Conservation (phyloP, 2,888 invertebrate species). For the Megastigmus dorsalis region DNA sequence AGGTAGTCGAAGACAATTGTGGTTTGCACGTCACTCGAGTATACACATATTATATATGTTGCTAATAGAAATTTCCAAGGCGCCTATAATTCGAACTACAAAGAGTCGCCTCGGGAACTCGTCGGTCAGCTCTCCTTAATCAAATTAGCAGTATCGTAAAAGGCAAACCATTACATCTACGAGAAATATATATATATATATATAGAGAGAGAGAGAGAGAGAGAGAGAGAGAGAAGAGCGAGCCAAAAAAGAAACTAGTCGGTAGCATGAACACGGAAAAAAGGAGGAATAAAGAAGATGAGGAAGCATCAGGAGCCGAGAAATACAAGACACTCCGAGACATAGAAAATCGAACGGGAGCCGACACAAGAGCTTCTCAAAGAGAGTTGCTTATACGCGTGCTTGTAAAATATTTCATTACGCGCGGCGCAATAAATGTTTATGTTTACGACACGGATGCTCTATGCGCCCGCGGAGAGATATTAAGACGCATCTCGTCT, state of each 20-base stretch:
- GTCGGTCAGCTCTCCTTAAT: conserved; percentile 48
- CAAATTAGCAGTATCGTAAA: conserved; percentile 59
- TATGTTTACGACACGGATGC: conserved; percentile 56
- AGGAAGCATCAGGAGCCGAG: conserved; percentile 9
- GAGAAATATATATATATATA: too few species aligned
- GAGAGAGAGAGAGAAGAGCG: background rate
- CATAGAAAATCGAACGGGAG: conserved; percentile 50
- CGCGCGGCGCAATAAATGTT: conserved; percentile 62
- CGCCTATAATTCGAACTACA: conserved; percentile 15
- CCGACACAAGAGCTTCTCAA: conserved; percentile 34
- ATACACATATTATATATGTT: too few species aligned
- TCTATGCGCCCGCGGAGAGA: conserved; percentile 12
- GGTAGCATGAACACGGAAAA: background rate
- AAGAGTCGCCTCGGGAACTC: background rate
- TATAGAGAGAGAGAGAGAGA: conserved; percentile 29
- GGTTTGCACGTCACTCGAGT: too few species aligned
- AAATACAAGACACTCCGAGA: conserved; percentile 38
- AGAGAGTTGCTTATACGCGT: conserved; percentile 23
- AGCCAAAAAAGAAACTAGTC: background rate
- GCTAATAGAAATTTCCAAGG: conserved; percentile 2
- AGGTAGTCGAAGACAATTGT: too few species aligned
- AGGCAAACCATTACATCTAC: conserved; percentile 28
- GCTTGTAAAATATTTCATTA: conserved; percentile 64
- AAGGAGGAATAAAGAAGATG: background rate
- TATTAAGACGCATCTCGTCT: conserved; percentile 53